These are phyloP conservation scores for Melanerpes formicivorus DNA, from an alignment of 2,113 vertebrate species.

Conservation along the genomic window DNA sequence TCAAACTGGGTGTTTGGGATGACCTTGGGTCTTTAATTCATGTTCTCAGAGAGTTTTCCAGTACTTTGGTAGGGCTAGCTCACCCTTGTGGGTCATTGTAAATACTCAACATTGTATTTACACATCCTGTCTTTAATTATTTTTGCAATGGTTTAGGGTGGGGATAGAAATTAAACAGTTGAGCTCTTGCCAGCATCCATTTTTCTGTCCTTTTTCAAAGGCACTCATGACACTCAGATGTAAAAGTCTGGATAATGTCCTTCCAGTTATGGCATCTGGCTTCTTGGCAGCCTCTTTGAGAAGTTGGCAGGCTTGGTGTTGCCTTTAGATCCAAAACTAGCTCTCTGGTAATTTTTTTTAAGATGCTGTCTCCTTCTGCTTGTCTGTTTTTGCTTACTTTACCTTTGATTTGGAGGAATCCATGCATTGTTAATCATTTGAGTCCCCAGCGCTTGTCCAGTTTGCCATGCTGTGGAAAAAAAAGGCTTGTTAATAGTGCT, in stretches of 20 bases:
- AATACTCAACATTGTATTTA: constrained; percentile 64
- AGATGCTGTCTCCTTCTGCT: constrained; percentile 35
- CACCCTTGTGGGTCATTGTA: constrained; percentile 18
- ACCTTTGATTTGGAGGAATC: constrained; percentile 48
- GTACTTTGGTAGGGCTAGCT: not conserved
- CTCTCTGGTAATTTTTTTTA: constrained; percentile 56
- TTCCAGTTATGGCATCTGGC: constrained; percentile 55
- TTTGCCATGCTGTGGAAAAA: constrained; percentile 16
- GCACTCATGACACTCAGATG: constrained; percentile 36
- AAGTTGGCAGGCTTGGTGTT: constrained; percentile 52
- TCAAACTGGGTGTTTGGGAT: constrained; percentile 5
- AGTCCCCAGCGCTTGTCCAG: not conserved
- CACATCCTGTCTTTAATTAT: constrained; percentile 57
- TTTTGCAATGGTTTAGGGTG: constrained; percentile 64
- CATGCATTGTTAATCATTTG: constrained; percentile 39
- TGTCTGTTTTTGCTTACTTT: constrained; percentile 54
- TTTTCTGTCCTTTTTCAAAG: constrained; percentile 57
- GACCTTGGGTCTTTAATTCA: constrained; percentile 8
- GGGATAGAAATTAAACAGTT: constrained; percentile 59
- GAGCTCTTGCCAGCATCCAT: constrained; percentile 29
- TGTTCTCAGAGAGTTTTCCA: constrained; percentile 26
- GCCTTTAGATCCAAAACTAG: constrained; percentile 51
- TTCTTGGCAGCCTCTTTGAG: constrained; percentile 58
- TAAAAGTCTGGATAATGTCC: constrained; percentile 45
- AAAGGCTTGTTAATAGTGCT: not conserved